phyloP scores from a whole-genome alignment of 2,113 vertebrate genomes.

The Corydoras sp. region DNA sequence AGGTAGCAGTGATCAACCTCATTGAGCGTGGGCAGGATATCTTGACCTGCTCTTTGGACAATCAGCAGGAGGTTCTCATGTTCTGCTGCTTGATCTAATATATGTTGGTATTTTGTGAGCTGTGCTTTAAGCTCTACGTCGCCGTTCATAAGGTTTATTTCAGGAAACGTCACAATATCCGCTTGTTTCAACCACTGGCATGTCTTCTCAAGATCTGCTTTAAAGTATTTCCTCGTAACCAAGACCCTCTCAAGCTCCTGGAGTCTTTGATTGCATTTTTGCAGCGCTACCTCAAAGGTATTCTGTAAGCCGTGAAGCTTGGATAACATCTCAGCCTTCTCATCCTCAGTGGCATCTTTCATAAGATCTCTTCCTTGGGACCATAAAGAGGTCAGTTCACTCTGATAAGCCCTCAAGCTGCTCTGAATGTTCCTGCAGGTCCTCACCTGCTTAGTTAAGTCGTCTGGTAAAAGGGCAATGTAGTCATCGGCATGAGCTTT shows the following conservation, averaged over 20 bases:
- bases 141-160: constrained; percentile 81
- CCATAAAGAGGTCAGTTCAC: constrained; percentile 82
- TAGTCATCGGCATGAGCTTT: constrained; percentile 80
- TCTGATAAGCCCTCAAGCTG: constrained; percentile 80
- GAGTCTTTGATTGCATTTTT: constrained; percentile 75
- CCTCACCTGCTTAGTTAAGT: constrained; percentile 82
- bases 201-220: constrained; percentile 89
- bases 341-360: constrained; percentile 81
- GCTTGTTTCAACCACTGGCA: constrained; percentile 88
- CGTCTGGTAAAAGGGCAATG: constrained; percentile 84
- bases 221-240: constrained; percentile 89
- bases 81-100: constrained; percentile 86
- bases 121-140: constrained; percentile 73
- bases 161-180: constrained; percentile 88
- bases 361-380: constrained; percentile 85
- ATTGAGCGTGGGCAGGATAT: constrained; percentile 83
- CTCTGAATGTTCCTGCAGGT: constrained; percentile 75
- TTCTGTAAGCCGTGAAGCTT: constrained; percentile 84
- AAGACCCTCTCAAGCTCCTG: constrained; percentile 84
- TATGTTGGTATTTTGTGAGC: constrained; percentile 78
- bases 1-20: constrained; percentile 90
- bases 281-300: constrained; percentile 75
- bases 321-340: constrained; percentile 76
- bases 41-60: constrained; percentile 87
- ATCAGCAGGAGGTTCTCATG: constrained; percentile 87